A percentile compares a stretch with the other conserved stretches of the same genome.
Conservation (phyloP, 53 echinoderm and acorn worm species). For the Mesocentrotus franciscanus region DNA sequence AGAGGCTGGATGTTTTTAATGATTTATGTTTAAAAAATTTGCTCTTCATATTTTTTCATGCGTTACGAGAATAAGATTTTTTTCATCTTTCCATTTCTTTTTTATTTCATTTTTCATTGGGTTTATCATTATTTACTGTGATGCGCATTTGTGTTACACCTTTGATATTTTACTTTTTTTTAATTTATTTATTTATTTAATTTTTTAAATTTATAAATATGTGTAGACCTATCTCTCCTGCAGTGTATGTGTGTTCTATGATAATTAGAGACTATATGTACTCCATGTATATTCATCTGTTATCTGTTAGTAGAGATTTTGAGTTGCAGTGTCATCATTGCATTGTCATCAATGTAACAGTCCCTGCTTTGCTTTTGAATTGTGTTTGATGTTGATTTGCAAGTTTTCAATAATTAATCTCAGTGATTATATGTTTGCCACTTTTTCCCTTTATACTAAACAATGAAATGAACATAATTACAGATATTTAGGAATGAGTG, state of each 20-base stretch:
- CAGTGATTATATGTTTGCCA: not conserved
- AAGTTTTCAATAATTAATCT: not conserved
- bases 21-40: not conserved
- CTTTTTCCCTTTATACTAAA: not conserved
- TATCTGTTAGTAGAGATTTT: conserved; percentile 1
- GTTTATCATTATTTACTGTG: not conserved
- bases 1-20: not conserved
- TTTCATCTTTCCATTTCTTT: not conserved
- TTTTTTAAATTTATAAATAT: not conserved
- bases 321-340: not conserved
- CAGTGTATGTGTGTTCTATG: not conserved
- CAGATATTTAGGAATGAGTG: not conserved
- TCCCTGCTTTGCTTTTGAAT: not conserved
- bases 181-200: too few species aligned
- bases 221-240: not conserved
- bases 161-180: too few species aligned
- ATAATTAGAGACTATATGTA: not conserved
- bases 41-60: not conserved
- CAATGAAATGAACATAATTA: not conserved
- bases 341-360: not conserved
- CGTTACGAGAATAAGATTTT: not conserved
- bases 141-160: not conserved
- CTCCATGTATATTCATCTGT: not conserved
- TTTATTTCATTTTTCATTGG: not conserved
- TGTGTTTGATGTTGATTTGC: not conserved